Conservation (phyloP, 2,888 invertebrate genomes). For the Brassicogethes aeneus region DNA sequence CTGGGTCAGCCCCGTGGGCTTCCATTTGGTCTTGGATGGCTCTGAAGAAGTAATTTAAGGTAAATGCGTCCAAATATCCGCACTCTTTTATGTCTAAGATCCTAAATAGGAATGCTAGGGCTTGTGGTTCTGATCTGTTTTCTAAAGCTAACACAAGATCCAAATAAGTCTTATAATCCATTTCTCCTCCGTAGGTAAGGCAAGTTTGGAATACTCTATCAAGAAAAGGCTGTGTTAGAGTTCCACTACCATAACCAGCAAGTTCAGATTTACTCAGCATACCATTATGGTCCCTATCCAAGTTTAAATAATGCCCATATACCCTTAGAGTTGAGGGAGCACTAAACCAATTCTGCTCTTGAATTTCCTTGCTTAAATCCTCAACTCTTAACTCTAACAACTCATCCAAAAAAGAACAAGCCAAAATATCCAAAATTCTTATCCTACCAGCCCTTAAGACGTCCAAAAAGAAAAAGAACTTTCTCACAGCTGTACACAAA, state of each 20-base stretch:
- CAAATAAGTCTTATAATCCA: conserved; percentile 95
- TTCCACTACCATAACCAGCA: conserved; percentile 83
- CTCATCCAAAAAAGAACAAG: conserved; percentile 87
- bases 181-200: conserved; percentile 87
- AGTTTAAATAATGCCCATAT: conserved; percentile 87
- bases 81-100: conserved; percentile 65
- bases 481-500: conserved; percentile 90
- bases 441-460: conserved; percentile 81
- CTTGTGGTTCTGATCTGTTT: conserved; percentile 84
- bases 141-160: conserved; percentile 91
- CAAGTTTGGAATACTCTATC: conserved; percentile 93
- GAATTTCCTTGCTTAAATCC: conserved; percentile 61
- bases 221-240: conserved; percentile 82
- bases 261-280: conserved; percentile 90
- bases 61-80: conserved; percentile 76
- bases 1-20: conserved; percentile 79
- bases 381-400: conserved; percentile 57
- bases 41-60: conserved; percentile 66
- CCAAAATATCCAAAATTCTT: conserved; percentile 83
- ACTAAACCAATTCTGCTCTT: conserved; percentile 88
- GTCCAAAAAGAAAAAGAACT: conserved; percentile 94
- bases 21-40: conserved; percentile 89
- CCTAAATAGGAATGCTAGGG: conserved; percentile 83
- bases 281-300: conserved; percentile 92
- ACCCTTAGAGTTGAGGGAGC: conserved; percentile 81